Evolutionary conservation across 2,113 vertebrate species (phyloP).

Genomic region (Ammospiza nelsoni): DNA sequence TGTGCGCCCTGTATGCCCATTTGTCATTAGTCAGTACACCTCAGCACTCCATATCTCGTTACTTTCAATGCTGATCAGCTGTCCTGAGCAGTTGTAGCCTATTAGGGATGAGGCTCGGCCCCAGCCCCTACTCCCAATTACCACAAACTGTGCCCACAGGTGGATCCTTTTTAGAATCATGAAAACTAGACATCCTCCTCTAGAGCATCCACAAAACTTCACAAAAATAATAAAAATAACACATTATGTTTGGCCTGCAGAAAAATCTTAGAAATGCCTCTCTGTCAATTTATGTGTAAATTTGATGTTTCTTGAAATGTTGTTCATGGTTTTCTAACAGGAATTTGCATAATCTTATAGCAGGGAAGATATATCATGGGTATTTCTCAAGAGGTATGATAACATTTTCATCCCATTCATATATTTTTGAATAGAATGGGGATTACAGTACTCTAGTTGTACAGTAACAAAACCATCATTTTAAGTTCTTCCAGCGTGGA

Average conservation of each 20-base stretch:
- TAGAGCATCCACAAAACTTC: not conserved
- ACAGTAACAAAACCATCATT: not conserved
- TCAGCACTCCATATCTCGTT: not conserved
- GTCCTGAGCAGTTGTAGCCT: not conserved
- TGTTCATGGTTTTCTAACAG: not conserved
- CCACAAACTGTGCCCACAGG: not conserved
- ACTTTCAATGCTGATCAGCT: not conserved
- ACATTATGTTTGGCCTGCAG: not conserved
- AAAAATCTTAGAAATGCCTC: not conserved
- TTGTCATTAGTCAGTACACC: not conserved
- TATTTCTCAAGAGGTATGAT: not conserved
- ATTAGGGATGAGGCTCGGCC: not conserved
- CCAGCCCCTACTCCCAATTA: not conserved
- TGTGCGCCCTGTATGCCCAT: not conserved
- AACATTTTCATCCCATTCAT: not conserved
- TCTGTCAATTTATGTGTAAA: not conserved
- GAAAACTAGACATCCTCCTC: not conserved
- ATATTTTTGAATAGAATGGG: not conserved
- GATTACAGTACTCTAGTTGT: not conserved
- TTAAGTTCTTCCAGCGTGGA: not conserved
- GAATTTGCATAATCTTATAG: not conserved
- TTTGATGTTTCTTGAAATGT: not conserved
- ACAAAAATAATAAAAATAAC: too few species aligned
- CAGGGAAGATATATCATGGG: not conserved
- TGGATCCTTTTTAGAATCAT: not conserved